Evolutionary conservation across 2,113 vertebrate genomes (phyloP).

Genomic region (Lophius piscatorius): DNA sequence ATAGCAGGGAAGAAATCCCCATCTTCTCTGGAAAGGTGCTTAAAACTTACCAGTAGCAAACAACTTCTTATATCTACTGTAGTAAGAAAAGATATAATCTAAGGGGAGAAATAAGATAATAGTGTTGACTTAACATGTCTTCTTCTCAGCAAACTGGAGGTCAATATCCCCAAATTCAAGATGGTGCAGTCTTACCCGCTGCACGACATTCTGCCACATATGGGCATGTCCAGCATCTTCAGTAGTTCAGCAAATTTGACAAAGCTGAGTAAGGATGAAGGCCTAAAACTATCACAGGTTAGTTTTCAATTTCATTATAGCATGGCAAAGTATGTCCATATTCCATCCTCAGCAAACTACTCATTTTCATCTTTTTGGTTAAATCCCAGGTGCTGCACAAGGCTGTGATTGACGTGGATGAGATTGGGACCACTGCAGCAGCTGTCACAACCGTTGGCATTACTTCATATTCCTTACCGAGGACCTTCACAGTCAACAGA

Average conservation of each 20-base stretch:
- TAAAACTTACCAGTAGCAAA: not conserved
- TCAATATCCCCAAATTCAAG: constrained; percentile 90
- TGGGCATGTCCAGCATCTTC: constrained; percentile 86
- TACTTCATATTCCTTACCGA: constrained; percentile 81
- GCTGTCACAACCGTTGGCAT: constrained; percentile 81
- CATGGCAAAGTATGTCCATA: not conserved
- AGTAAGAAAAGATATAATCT: not conserved
- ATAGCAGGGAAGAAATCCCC: not conserved
- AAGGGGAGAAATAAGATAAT: no score
- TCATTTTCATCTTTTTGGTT: not conserved
- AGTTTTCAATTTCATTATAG: not conserved
- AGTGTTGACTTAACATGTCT: not conserved
- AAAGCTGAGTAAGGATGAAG: constrained; percentile 74
- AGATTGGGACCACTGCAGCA: constrained; percentile 85
- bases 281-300: constrained; percentile 86
- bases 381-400: constrained; percentile 86
- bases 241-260: constrained; percentile 81
- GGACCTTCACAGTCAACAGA: constrained; percentile 78
- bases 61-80: not conserved
- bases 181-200: constrained; percentile 87
- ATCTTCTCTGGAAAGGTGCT: not conserved
- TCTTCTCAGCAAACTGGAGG: constrained; percentile 83
- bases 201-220: constrained; percentile 82
- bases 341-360: not conserved
- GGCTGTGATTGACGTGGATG: constrained; percentile 87